phyloP scores from a whole-genome alignment of 2,113 vertebrate species.

The Ammodramus savannarum region DNA sequence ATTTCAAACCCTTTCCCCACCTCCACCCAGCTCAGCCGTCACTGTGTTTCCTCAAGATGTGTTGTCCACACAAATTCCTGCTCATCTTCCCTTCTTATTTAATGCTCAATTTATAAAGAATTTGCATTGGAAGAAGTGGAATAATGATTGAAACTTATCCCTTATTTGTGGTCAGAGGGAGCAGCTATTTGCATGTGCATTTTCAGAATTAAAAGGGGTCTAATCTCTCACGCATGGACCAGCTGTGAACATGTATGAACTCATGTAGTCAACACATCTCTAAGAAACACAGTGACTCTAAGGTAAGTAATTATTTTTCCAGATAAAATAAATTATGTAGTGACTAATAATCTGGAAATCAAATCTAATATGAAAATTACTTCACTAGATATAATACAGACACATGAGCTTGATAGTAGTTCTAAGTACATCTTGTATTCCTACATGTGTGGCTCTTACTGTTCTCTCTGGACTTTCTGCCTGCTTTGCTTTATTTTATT shows the following conservation, averaged over 20 bases:
- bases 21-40: background rate
- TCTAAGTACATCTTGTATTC: background rate
- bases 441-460: background rate
- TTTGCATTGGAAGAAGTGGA: background rate
- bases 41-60: background rate
- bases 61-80: background rate
- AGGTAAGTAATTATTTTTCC: background rate
- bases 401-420: background rate
- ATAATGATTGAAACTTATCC: background rate
- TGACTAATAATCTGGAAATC: background rate
- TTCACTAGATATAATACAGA: background rate
- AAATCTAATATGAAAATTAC: background rate
- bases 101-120: background rate
- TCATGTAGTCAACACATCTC: background rate
- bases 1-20: background rate
- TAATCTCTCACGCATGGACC: background rate
- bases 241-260: background rate
- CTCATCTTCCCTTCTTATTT: background rate
- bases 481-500: conserved; percentile 44
- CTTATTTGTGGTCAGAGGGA: background rate
- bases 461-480: conserved; percentile 15
- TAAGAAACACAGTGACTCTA: background rate
- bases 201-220: background rate
- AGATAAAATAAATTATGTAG: background rate
- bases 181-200: background rate